Percentiles rank a stretch among this genome's conserved stretches.
Evolutionary conservation across 1,140 invertebrate genomes (phyloP).

Genomic region (Lasioglossum baleicum): DNA sequence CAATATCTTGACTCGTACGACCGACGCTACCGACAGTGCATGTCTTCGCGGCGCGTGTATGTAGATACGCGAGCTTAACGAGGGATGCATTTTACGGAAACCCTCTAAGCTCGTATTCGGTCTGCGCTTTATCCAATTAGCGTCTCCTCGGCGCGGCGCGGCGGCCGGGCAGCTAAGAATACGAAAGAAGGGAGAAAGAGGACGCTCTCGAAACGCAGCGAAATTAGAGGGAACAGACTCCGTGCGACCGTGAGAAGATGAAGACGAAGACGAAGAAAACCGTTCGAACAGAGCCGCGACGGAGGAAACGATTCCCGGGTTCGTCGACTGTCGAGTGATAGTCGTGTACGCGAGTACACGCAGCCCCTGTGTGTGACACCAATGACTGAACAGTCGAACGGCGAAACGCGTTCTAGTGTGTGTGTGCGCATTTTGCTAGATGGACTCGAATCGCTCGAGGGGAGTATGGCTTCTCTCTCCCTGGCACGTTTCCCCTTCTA

Average conservation of each 20-base stretch:
- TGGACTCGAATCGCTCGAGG: not conserved
- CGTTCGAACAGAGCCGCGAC: not conserved
- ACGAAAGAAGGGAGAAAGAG: constrained; percentile 29
- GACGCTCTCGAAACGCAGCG: not conserved
- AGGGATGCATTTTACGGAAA: constrained; percentile 35
- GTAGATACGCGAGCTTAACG: constrained; percentile 11
- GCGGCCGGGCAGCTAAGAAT: not conserved
- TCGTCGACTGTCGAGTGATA: not conserved
- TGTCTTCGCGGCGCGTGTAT: not conserved
- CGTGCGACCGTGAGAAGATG: not conserved
- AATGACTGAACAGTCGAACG: constrained; percentile 28
- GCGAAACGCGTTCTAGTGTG: constrained; percentile 16
- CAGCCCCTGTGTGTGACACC: constrained; percentile 27
- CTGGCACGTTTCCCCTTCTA: not conserved
- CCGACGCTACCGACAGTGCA: not conserved
- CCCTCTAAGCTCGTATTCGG: constrained; percentile 23
- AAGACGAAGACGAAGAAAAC: not conserved
- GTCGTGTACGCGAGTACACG: constrained; percentile 18
- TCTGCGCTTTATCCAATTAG: constrained; percentile 51
- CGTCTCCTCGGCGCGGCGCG: not conserved
- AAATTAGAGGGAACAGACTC: not conserved
- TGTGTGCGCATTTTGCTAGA: constrained; percentile 25
- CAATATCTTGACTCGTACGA: not conserved
- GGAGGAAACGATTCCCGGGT: constrained; percentile 10
- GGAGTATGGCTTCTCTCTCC: not conserved